Conservation (phyloP, 2,113 vertebrate species). For the Montifringilla adamsi region DNA sequence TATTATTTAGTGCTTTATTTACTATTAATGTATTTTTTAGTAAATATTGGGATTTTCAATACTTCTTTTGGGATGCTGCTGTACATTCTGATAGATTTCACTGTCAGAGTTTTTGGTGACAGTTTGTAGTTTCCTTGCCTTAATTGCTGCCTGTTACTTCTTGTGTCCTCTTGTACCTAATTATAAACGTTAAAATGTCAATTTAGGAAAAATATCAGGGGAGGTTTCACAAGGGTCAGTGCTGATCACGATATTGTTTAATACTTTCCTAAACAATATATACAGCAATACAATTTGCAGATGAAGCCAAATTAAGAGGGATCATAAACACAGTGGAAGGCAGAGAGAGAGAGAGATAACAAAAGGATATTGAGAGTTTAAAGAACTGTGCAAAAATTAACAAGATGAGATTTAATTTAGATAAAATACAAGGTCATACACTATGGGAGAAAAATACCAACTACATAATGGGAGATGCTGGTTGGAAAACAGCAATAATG, state of each 20-base stretch:
- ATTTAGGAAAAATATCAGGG: conserved; percentile 54
- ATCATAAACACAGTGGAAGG: conserved; percentile 63
- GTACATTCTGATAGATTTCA: conserved; percentile 32
- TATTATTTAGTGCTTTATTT: conserved; percentile 34
- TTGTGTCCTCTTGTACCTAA: conserved; percentile 52
- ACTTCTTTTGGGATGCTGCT: conserved; percentile 29
- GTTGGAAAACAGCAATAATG: conserved; percentile 53
- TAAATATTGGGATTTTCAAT: not conserved
- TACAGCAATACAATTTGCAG: conserved; percentile 46
- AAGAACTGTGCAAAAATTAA: conserved; percentile 72
- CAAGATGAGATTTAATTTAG: conserved; percentile 74
- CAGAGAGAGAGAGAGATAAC: conserved; percentile 51
- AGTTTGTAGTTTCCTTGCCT: conserved; percentile 43
- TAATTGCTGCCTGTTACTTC: conserved; percentile 51
- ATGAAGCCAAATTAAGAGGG: conserved; percentile 66
- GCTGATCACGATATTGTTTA: conserved; percentile 51
- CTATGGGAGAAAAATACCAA: conserved; percentile 43
- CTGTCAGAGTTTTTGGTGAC: conserved; percentile 49
- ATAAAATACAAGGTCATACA: conserved; percentile 72
- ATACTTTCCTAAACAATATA: conserved; percentile 59
- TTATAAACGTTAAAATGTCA: conserved; percentile 52
- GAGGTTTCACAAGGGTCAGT: conserved; percentile 51
- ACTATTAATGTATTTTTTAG: conserved; percentile 33
- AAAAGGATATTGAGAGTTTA: conserved; percentile 68
- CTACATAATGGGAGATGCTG: conserved; percentile 52